These are phyloP conservation scores for Cichlasoma orientale DNA, from an alignment of 2,797 vertebrate species.

Conservation along the genomic window DNA sequence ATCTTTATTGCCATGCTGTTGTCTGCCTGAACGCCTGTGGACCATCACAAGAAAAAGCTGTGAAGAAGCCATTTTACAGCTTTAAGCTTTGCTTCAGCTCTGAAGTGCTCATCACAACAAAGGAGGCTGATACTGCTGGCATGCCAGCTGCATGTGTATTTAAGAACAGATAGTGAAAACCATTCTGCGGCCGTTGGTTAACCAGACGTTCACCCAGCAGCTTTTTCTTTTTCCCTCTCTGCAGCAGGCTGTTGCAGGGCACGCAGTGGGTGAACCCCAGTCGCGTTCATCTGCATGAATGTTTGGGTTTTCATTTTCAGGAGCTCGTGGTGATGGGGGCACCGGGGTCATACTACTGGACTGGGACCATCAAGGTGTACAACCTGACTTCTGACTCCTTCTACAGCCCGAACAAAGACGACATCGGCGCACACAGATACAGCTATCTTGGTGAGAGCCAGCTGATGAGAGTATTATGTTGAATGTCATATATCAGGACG, in stretches of 20 bases:
- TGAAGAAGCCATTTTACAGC: constrained; percentile 51
- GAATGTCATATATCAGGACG: not conserved
- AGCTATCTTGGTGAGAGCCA: constrained; percentile 91
- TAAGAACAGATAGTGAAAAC: constrained; percentile 70
- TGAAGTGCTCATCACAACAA: constrained; percentile 60
- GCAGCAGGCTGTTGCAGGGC: not conserved
- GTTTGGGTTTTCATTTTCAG: constrained; percentile 67
- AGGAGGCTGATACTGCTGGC: constrained; percentile 47
- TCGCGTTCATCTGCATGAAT: constrained; percentile 21
- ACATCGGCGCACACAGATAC: constrained; percentile 88
- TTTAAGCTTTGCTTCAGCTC: constrained; percentile 26
- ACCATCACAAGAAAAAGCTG: constrained; percentile 3
- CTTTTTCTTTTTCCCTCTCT: not conserved
- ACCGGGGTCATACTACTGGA: constrained; percentile 98
- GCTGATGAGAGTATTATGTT: not conserved
- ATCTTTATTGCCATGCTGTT: constrained; percentile 11
- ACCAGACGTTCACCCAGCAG: constrained; percentile 68
- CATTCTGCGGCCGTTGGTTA: constrained; percentile 76
- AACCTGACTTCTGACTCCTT: constrained; percentile 92
- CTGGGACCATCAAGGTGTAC: constrained; percentile 95
- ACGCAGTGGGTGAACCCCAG: constrained; percentile 3
- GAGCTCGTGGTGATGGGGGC: constrained; percentile 98
- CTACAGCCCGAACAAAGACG: constrained; percentile 89
- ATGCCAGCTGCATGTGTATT: constrained; percentile 58
- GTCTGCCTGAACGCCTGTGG: constrained; percentile 13